Evolutionary conservation across 1,140 invertebrate genomes (phyloP), one percentile per base, ranked within the genome.

Genomic region (Cydia pomonella): DNA sequence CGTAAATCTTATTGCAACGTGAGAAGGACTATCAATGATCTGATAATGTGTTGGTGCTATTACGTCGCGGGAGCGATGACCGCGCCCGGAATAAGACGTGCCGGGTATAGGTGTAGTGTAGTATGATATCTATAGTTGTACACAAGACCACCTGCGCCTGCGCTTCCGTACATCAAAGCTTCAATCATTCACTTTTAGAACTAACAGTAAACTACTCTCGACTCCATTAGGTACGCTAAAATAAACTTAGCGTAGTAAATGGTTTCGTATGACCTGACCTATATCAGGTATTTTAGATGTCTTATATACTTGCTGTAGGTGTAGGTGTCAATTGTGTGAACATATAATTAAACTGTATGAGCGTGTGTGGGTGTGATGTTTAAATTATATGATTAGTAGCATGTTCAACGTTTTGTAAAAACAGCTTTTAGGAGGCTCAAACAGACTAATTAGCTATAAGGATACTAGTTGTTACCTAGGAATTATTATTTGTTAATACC

Each of bases 151-250:
- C 53, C 18, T 59, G 53, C 53, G 18, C 21, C 9, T 7, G 53
- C 53, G 53, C n/a, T 59, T 59, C 53, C 53, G 53, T 59, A 59
- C 53, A 59, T 59, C 53, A 59, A 59, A 59, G 53, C 21, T 59
- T 59, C 21, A 59, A 23, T 59, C 1, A 12, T 16, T 3, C 16
- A 23, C 53, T 59, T 59, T 59, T 59, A 59, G 53, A 59, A 59
- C 21, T 23, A 59, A 59, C 13, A 44, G 16, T 44, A 33, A 33
- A 44, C 38, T 44, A 16, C 53, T 59, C 53, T 59, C 21, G 21
- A 59, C 9, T 59, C 53, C 23, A 50, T 6, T 21, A 59, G 18
- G 38, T 13, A 41, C 38, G 0, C 21, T 3, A 59, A 59, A 50
- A 23, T 21, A 53, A 53, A 53, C 50, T 5, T 21, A 18, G n/a